Conservation (phyloP, 1,140 invertebrate genomes). For the Bacillus rossius region DNA sequence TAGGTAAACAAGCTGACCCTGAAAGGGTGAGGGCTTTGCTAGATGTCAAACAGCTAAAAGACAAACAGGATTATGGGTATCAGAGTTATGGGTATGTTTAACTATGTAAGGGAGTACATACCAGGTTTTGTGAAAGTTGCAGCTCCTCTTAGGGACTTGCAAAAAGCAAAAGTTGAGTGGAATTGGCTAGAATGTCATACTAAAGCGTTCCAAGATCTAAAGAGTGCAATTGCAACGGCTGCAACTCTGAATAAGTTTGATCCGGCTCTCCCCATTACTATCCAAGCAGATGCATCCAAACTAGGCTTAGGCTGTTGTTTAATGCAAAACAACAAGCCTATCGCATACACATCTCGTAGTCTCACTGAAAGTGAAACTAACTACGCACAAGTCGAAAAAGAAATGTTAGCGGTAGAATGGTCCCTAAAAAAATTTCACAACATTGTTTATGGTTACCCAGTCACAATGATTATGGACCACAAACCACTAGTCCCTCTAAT, state of each 20-base stretch:
- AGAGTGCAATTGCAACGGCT: slow-evolving; percentile 19
- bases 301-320: slow-evolving; percentile 27
- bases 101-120: slow-evolving; percentile 30
- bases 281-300: slow-evolving; percentile 33
- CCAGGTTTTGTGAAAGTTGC: slow-evolving; percentile 17
- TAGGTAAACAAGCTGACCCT: slow-evolving; percentile 34
- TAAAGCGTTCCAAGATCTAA: slow-evolving; percentile 21
- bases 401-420: slow-evolving; percentile 30
- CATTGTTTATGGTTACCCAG: slow-evolving; percentile 28
- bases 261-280: slow-evolving; percentile 19
- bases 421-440: slow-evolving; percentile 31
- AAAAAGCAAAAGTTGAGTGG: slow-evolving; percentile 19
- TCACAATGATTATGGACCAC: slow-evolving; percentile 37
- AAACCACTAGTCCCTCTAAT: slow-evolving; percentile 29
- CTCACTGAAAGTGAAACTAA: slow-evolving; percentile 31
- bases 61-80: slow-evolving; percentile 30
- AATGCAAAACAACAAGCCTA: slow-evolving; percentile 31
- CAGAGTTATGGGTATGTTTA: slow-evolving; percentile 35
- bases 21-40: slow-evolving; percentile 36
- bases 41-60: slow-evolving; percentile 30
- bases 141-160: slow-evolving; percentile 17
- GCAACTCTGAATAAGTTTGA: slow-evolving; percentile 27
- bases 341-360: slow-evolving; percentile 35
- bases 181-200: slow-evolving; percentile 17
- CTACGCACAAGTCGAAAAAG: slow-evolving; percentile 36